These are phyloP conservation scores for Myotis lucifugus DNA, from an alignment of 2,113 vertebrate genomes.

Conservation along the genomic window DNA sequence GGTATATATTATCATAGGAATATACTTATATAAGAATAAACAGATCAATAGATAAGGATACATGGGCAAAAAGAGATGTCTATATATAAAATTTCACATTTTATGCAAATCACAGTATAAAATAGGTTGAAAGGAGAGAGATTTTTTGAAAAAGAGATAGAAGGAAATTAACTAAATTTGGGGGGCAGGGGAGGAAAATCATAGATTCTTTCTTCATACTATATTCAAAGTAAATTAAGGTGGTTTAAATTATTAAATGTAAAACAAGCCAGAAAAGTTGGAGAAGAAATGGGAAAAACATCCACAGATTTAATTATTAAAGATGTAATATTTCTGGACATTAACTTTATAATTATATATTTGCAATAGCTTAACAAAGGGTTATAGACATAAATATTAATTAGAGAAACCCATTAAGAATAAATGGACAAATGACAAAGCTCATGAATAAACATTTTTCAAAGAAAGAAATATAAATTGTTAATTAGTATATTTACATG, in stretches of 20 bases:
- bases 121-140: neutral
- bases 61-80: neutral
- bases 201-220: neutral
- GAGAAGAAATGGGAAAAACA: neutral
- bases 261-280: neutral
- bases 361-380: neutral
- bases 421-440: neutral
- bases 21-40: neutral
- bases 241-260: neutral
- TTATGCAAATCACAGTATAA: neutral
- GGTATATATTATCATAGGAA: neutral
- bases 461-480: neutral
- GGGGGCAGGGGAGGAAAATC: neutral
- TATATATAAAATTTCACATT: neutral
- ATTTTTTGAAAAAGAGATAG: neutral
- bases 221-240: neutral
- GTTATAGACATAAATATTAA: neutral
- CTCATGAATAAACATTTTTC: neutral
- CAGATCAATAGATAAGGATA: neutral
- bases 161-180: neutral
- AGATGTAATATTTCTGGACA: neutral
- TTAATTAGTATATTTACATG: neutral
- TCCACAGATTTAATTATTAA: neutral
- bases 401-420: neutral
- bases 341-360: neutral